Base-by-base conservation (phyloP, 2,797 vertebrate species). In the Lagorchestes hirsutus region DNA sequence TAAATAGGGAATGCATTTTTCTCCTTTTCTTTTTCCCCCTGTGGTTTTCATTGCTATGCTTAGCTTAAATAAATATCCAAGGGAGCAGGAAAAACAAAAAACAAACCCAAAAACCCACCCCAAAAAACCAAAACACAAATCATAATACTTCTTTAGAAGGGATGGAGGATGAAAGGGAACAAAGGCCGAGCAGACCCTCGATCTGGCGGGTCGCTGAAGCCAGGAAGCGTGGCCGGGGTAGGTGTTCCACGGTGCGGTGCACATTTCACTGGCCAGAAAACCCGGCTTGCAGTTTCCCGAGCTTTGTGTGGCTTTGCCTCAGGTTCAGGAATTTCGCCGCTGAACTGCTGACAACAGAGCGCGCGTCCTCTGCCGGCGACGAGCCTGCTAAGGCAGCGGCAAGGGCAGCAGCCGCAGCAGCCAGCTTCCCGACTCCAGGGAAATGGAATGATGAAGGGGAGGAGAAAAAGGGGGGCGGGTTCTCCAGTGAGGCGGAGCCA, bases 271-370 rank as follows among this genome's bases (percentile, higher is more conserved):
- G 52, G 50, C 31, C 0, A 0, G 54, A 12, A 9, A 34, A n/a
- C 54, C 67, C n/a, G 18, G 67, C 10, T 82, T 82, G n/a, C 74
- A 87, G 22, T 46, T 82, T 46, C 74, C 74, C 50, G 29, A 91
- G 90, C 90, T 55, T 91, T 55, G 50, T 54, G 90, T 54, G 90
- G 90, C 90, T 54, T 91, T 31, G 90, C 90, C 90, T 54, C 12
- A 28, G 29, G 12, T 54, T 16, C 50, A n/a, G 90, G 90, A 55
- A 54, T 54, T 31, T 54, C 50, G 1, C 62, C 57, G 40, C 13
- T 0, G 29, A 29, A 10, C 2, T 0, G 31, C 0, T 0, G 13
- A 0, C 2, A 18, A 29, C 0, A 4, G 1, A 52, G 67, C 54
- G 18, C n/a, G 0, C n/a, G 0, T 87, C 74, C 74, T 87, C 74